Evolutionary conservation across 2,888 invertebrate genomes (phyloP), one percentile per base, ranked within the genome.

Genomic region (Sphecodes monilicornis): DNA sequence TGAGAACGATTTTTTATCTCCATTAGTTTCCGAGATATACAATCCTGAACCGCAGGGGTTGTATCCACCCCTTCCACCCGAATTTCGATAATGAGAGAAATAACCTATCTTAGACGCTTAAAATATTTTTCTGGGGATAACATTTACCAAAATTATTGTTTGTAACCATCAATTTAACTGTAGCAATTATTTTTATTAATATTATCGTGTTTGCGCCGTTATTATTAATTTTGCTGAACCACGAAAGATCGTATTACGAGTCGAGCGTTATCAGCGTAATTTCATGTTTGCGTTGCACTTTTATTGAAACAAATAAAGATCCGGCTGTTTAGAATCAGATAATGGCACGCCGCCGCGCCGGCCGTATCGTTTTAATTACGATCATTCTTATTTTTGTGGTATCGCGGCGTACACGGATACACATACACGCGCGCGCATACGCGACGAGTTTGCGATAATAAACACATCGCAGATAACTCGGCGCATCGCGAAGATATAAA

Each of bases 231-330:
- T 73, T 73, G 50, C 36, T 18, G 22, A 43, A 41, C 32, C 43
- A 8, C 29, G 64, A 16, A 6, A 26, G 74, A 72, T 26, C 68
- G 76, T 3, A 13, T 69, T 73, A 60, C 72, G 46, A 22, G 57
- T 46, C 32, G 60, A 39, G 18, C 6, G 54, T 78, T 84, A 75
- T 78, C 83, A 66, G 32, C 8, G 13, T 50, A 8, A 43, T 69
- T 22, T 16, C 68, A 29, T 18, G 83, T 83, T 83, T 71, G 39
- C 78, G 71, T 50, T 83, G 84, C 84, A 80, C 66, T 84, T 79
- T 84, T 70, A 80, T 84, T 73, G 76, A 85, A 84, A 80, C 79
- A 77, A 85, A 84, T 79, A 80, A 79, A 85, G 85, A 85, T 74
- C 79, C 78, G 60, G 69, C 73, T 84, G 84, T 85, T 83, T 85